Conservation (phyloP, 2,797 vertebrate genomes). For the Pangasius sanitwongsei region DNA sequence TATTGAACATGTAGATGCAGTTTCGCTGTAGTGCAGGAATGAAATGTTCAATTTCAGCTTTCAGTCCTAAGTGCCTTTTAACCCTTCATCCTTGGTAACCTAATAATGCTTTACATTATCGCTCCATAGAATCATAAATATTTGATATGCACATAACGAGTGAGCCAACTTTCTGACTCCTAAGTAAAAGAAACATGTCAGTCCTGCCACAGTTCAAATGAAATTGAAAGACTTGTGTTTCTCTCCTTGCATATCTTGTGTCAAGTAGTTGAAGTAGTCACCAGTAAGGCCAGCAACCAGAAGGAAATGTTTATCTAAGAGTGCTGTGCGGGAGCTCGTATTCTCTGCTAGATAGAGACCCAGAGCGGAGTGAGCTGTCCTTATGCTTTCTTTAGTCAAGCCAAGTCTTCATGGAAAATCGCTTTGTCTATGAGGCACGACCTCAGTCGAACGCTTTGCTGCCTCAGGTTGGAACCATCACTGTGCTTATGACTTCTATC, state of each 20-base stretch:
- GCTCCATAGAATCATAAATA: constrained; percentile 54
- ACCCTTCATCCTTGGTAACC: constrained; percentile 27
- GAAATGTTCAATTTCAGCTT: constrained; percentile 42
- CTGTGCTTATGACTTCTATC: constrained; percentile 47
- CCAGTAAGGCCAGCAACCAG: constrained; percentile 45
- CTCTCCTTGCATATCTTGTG: constrained; percentile 48
- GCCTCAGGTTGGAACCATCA: constrained; percentile 48
- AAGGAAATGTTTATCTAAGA: constrained; percentile 58
- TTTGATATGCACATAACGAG: constrained; percentile 46
- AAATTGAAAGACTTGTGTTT: constrained; percentile 21
- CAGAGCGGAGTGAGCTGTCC: constrained; percentile 44
- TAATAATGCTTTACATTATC: constrained; percentile 26
- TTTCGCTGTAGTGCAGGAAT: not conserved
- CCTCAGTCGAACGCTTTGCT: constrained; percentile 38
- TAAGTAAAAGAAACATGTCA: constrained; percentile 55
- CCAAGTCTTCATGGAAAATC: constrained; percentile 56
- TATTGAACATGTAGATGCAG: constrained; percentile 28
- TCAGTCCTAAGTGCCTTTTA: constrained; percentile 26
- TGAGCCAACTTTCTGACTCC: constrained; percentile 30
- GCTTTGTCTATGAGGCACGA: constrained; percentile 48
- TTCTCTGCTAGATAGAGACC: constrained; percentile 38
- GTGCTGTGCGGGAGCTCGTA: constrained; percentile 46
- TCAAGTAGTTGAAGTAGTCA: constrained; percentile 44
- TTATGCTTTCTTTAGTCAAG: constrained; percentile 44
- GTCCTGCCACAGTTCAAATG: constrained; percentile 23